Evolutionary conservation across 2,888 invertebrate species (phyloP).

Genomic region (Cetonia aurata): DNA sequence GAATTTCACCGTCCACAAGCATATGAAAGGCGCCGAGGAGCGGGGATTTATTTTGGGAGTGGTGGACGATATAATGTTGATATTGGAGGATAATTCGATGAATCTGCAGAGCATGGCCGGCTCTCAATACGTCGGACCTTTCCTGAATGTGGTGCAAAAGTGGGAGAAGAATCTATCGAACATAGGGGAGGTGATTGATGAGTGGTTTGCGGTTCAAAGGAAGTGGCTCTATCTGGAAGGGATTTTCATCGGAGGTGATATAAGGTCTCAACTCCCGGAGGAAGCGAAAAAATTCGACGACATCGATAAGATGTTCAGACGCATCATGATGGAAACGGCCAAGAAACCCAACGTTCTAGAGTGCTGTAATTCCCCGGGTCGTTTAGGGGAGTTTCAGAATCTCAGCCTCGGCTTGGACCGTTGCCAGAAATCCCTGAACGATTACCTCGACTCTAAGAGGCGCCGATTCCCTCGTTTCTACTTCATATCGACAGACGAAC

Average conservation of each 20-base stretch:
- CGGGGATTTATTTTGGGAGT: constrained; percentile 85
- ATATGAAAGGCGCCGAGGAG: constrained; percentile 81
- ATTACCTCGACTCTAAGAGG: constrained; percentile 90
- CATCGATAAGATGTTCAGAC: constrained; percentile 84
- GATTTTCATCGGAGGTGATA: constrained; percentile 92
- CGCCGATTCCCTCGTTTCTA: constrained; percentile 92
- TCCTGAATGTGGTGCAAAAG: constrained; percentile 83
- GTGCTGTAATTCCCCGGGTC: constrained; percentile 81
- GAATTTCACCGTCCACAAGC: constrained; percentile 75
- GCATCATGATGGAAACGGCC: constrained; percentile 87
- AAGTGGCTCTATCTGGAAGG: constrained; percentile 95
- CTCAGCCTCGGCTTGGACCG: constrained; percentile 83
- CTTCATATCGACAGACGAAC: constrained; percentile 94
- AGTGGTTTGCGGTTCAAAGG: constrained; percentile 87
- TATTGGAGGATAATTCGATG: constrained; percentile 91
- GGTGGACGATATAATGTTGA: constrained; percentile 84
- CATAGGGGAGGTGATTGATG: constrained; percentile 86
- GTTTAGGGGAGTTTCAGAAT: constrained; percentile 79
- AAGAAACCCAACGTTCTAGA: constrained; percentile 84
- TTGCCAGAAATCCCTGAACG: constrained; percentile 92
- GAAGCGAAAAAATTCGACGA: constrained; percentile 93
- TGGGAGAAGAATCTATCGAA: constrained; percentile 87
- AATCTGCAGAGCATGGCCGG: constrained; percentile 92
- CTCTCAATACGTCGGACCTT: constrained; percentile 92
- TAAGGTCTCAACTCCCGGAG: constrained; percentile 86